These are phyloP conservation scores for Amazona guildingii DNA, from an alignment of 2,113 vertebrate species.

Conservation along the genomic window DNA sequence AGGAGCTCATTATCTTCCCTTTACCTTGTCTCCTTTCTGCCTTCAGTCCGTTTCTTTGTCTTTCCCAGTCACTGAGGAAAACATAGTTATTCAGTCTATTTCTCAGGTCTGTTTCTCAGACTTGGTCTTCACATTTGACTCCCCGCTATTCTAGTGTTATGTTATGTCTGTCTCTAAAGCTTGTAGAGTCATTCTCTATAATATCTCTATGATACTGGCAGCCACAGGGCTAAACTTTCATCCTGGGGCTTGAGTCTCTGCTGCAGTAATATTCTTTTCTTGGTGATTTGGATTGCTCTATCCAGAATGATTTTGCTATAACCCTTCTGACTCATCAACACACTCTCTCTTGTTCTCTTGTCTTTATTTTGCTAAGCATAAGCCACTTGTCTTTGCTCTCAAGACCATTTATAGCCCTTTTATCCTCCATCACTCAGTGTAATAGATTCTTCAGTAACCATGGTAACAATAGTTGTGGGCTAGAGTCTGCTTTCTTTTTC, in stretches of 20 bases:
- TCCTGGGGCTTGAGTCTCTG: neutral
- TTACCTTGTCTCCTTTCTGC: neutral
- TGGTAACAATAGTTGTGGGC: neutral
- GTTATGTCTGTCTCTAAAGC: neutral
- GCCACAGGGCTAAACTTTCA: neutral
- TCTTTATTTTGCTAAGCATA: neutral
- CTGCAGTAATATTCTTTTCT: neutral
- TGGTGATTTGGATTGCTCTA: neutral
- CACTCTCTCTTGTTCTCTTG: neutral
- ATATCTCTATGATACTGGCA: neutral
- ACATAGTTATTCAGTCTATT: neutral
- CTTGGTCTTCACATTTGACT: neutral
- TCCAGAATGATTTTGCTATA: neutral
- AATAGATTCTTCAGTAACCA: neutral
- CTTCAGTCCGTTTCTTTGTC: neutral
- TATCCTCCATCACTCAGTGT: neutral
- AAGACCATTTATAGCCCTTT: neutral
- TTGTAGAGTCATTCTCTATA: neutral
- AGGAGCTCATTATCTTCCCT: neutral
- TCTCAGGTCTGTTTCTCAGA: neutral
- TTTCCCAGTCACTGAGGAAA: neutral
- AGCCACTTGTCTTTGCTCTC: neutral
- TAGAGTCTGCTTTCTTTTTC: neutral
- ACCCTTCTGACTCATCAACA: neutral
- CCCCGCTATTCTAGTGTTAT: neutral